phyloP scores from a whole-genome alignment of 1,140 invertebrate species.

The Listronotus oregonensis region DNA sequence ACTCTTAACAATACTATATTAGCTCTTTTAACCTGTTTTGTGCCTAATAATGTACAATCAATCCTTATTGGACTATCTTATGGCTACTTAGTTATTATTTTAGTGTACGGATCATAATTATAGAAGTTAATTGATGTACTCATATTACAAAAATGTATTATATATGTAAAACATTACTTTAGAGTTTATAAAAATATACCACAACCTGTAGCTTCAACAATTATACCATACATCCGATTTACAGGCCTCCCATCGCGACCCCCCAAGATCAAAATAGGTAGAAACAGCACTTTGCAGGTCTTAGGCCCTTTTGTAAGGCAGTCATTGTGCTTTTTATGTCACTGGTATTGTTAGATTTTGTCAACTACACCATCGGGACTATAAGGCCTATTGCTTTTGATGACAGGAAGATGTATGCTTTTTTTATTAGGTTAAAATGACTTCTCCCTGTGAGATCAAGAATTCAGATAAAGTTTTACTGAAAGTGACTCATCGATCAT shows the following conservation, averaged over 20 bases:
- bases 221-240: constrained; percentile 7
- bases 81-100: too few species aligned
- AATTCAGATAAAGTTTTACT: constrained; percentile 9
- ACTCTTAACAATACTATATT: too few species aligned
- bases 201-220: constrained; percentile 5
- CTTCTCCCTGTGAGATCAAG: constrained; percentile 29
- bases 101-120: too few species aligned
- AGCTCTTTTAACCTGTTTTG: too few species aligned
- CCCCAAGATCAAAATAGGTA: constrained; percentile 29
- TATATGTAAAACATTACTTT: too few species aligned
- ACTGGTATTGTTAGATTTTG: constrained; percentile 39
- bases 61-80: too few species aligned
- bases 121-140: too few species aligned
- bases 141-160: too few species aligned
- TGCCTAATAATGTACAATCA: too few species aligned
- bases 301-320: constrained; percentile 22
- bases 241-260: constrained; percentile 33
- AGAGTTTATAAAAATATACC: too few species aligned
- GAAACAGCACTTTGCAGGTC: constrained; percentile 40
- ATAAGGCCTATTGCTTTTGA: constrained; percentile 21
- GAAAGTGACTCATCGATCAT: constrained; percentile 21
- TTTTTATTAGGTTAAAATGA: constrained; percentile 27
- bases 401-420: constrained; percentile 41
- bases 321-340: constrained; percentile 36
- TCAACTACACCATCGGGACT: constrained; percentile 40